These are phyloP conservation scores for Yasuhikotakia modesta DNA, from an alignment of 2,797 vertebrate genomes.

Conservation along the genomic window DNA sequence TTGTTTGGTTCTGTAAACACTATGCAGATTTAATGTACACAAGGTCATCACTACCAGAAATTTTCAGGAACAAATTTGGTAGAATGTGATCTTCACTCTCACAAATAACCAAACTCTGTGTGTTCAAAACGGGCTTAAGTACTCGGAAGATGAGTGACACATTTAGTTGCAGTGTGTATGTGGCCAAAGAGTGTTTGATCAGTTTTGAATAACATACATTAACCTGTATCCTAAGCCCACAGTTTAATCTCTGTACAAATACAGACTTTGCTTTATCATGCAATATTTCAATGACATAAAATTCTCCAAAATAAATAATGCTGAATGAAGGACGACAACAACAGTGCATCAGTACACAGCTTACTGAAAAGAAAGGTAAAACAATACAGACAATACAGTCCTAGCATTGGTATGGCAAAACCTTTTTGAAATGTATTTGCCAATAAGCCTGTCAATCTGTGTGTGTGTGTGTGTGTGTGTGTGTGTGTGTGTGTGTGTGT, in stretches of 20 bases:
- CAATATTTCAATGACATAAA: background rate
- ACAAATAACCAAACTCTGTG: slow-evolving; percentile 4
- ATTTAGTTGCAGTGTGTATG: slow-evolving; percentile 1
- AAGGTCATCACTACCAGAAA: background rate
- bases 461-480: slow-evolving; percentile 24
- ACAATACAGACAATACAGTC: background rate
- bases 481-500: no score
- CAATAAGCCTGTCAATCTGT: slow-evolving; percentile 41
- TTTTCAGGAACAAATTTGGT: background rate
- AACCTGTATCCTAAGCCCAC: background rate
- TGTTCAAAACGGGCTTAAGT: background rate
- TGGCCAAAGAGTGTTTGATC: slow-evolving; percentile 23
- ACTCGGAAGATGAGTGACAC: slow-evolving; percentile 18
- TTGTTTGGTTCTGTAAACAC: background rate
- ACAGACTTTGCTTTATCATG: slow-evolving; percentile 7
- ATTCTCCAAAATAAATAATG: background rate
- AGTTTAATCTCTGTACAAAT: slow-evolving; percentile 31
- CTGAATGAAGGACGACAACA: slow-evolving; percentile 1
- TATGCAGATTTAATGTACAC: slow-evolving; percentile 2
- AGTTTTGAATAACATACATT: slow-evolving; percentile 16
- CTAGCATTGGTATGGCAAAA: slow-evolving; percentile 17
- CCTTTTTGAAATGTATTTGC: slow-evolving; percentile 33
- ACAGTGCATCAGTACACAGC: no score
- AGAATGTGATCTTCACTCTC: background rate
- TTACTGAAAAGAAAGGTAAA: background rate